Percentiles rank a stretch among this genome's conserved stretches.
Conservation (phyloP, 1,140 invertebrate species). For the Euura saliciscinereae region DNA sequence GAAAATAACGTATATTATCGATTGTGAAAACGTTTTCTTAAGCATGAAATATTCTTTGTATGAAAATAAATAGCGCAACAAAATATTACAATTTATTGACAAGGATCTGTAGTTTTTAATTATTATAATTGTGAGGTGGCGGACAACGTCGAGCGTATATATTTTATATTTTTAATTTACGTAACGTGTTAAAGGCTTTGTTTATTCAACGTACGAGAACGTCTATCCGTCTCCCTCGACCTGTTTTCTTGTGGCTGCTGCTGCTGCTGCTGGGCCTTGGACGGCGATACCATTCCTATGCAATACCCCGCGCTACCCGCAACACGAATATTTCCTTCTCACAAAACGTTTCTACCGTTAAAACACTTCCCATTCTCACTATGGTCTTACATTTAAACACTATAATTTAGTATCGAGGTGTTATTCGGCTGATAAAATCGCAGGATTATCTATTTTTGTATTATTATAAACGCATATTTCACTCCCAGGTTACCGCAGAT, state of each 20-base stretch:
- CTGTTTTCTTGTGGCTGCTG: slow-evolving; percentile 33
- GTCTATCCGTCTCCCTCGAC: slow-evolving; percentile 26
- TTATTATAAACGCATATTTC: neutral
- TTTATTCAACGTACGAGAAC: slow-evolving; percentile 31
- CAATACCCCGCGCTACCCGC: slow-evolving; percentile 38
- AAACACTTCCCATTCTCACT: slow-evolving; percentile 34
- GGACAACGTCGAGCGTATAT: neutral
- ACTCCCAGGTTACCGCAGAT: neutral
- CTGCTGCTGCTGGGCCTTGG: slow-evolving; percentile 51
- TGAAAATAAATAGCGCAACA: too few relatives aligned
- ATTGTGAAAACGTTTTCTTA: too few relatives aligned
- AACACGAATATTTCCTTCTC: slow-evolving; percentile 34
- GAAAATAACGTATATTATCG: too few relatives aligned
- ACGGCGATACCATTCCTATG: slow-evolving; percentile 59
- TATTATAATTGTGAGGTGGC: too few relatives aligned
- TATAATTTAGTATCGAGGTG: neutral
- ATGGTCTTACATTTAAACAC: neutral
- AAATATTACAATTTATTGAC: too few relatives aligned
- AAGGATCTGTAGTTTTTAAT: too few relatives aligned
- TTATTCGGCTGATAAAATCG: too few relatives aligned
- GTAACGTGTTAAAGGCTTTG: neutral
- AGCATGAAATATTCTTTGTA: too few relatives aligned
- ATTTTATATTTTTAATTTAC: neutral
- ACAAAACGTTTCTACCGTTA: slow-evolving; percentile 26
- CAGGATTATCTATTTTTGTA: neutral